Conservation (phyloP, 2,797 vertebrate species). For the Phaenicophaeus curvirostris region DNA sequence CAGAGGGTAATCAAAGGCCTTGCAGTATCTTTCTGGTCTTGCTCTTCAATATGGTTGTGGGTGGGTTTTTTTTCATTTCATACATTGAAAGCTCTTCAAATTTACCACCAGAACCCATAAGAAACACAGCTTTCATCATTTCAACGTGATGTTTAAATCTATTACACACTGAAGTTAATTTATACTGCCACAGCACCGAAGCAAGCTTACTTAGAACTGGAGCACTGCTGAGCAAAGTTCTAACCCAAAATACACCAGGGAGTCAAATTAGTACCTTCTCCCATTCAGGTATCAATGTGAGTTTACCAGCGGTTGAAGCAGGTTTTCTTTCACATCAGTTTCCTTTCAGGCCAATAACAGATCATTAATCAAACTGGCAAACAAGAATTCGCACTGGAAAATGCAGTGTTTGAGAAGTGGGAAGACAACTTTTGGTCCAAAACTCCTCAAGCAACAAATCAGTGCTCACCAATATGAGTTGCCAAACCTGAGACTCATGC, state of each 20-base stretch:
- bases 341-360: background rate
- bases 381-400: background rate
- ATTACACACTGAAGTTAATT: background rate
- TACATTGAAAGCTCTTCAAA: background rate
- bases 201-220: background rate
- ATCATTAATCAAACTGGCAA: background rate
- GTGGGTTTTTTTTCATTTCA: background rate
- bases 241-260: background rate
- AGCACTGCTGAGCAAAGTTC: background rate
- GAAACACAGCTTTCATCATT: background rate
- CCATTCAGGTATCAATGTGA: background rate
- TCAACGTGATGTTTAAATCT: background rate
- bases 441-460: background rate
- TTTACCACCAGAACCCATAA: background rate
- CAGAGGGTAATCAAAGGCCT: conserved; percentile 14
- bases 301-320: background rate
- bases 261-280: background rate
- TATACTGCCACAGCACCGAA: background rate
- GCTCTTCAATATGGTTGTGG: background rate
- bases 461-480: background rate
- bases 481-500: background rate
- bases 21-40: background rate
- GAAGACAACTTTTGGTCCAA: background rate
- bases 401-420: background rate
- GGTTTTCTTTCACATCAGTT: background rate